phyloP scores from a whole-genome alignment of 2,888 invertebrate genomes.

The Crepidodera aurea region DNA sequence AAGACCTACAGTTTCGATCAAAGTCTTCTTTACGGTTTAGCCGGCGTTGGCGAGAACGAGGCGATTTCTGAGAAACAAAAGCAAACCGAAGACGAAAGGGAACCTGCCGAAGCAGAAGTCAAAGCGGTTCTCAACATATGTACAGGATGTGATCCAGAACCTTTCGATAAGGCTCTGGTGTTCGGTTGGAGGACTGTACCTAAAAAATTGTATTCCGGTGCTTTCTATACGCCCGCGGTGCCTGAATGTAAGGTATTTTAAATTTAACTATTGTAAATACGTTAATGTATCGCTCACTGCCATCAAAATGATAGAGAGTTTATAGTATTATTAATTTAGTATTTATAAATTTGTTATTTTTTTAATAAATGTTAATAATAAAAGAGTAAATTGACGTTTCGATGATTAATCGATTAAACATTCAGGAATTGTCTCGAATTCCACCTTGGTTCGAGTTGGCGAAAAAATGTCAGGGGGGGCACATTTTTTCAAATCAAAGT shows the following conservation, averaged over 20 bases:
- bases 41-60: conserved; percentile 73
- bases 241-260: conserved; percentile 66
- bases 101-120: conserved; percentile 85
- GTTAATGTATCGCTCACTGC: conserved; percentile 15
- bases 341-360: conserved; percentile 41
- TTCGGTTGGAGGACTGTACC: conserved; percentile 79
- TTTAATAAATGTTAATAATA: conserved; percentile 26
- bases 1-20: conserved; percentile 61
- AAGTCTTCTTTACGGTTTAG: conserved; percentile 70
- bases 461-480: too few relatives aligned
- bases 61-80: conserved; percentile 68
- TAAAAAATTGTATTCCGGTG: conserved; percentile 78
- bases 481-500: too few relatives aligned
- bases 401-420: too few relatives aligned
- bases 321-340: conserved; percentile 35
- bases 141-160: conserved; percentile 77
- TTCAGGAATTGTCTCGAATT: too few relatives aligned
- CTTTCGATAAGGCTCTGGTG: conserved; percentile 81
- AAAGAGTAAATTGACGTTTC: neutral
- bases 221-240: conserved; percentile 72
- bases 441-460: too few relatives aligned
- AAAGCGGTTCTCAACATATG: conserved; percentile 82
- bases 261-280: conserved; percentile 12
- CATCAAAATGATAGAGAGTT: conserved; percentile 19
- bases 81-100: conserved; percentile 74